Evolutionary conservation across 2,113 vertebrate genomes (phyloP), one percentile per base, ranked within the genome.

Genomic region (Cariama cristata): DNA sequence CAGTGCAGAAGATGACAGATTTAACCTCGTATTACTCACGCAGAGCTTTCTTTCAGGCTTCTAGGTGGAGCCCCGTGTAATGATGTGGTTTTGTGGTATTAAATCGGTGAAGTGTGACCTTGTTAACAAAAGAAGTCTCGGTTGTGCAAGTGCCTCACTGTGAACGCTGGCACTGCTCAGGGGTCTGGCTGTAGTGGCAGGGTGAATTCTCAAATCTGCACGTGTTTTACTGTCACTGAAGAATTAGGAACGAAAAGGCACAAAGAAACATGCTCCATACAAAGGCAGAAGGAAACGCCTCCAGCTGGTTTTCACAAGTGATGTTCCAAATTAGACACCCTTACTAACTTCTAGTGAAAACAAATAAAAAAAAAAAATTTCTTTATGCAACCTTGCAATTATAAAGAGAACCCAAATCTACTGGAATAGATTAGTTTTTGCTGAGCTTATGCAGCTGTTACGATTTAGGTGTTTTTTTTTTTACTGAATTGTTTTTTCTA

Each of bases 161-260:
- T 55, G 52, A 16, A 22, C 9, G 1, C 40, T 18, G 52, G 77
- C 38, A 14, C 23, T 27, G 62, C 63, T 68, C 6, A 4, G 23
- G 38, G 52, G 13, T 7, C 58, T 72, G 59, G 22, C 1, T n/a
- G 42, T 14, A 60, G 58, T 5, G 42, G 22, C 35, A 24, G 58
- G 19, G 45, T 0, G 9, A 26, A 16, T 35, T 55, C 53, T 49
- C 9, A 35, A 8, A 73, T n/a, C 47, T 44, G 30, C 35, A 42
- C 1, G 2, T 20, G 14, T 49, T 80, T 40, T 30, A 38, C 22
- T 0, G 1, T 27, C n/a, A 9, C 59, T 27, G 72, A n/a, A 53
- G 72, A 56, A 26, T 21, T 14, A 16, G 35, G 66, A 67, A 44
- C 27, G 24, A 66, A 67, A 62, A 33, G 33, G 35, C 67, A 40